Evolutionary conservation across 2,113 vertebrate genomes (phyloP).

Genomic region (Chaenocephalus aceratus): DNA sequence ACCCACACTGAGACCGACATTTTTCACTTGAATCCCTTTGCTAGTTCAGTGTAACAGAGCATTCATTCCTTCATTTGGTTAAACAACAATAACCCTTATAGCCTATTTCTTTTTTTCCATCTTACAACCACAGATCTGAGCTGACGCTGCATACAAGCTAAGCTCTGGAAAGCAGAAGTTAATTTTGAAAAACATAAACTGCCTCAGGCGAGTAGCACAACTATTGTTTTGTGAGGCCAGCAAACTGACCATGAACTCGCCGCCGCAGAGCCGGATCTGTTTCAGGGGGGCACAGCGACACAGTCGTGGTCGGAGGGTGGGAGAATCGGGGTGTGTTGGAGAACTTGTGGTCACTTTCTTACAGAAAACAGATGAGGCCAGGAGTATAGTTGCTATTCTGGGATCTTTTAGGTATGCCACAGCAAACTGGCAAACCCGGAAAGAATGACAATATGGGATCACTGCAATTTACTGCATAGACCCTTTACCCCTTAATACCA

Average conservation of each 20-base stretch:
- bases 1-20: slow-evolving; percentile 47
- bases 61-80: slow-evolving; percentile 54
- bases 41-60: slow-evolving; percentile 49
- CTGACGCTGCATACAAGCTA: slow-evolving; percentile 53
- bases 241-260: slow-evolving; percentile 70
- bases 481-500: slow-evolving; percentile 16
- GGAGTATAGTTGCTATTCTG: slow-evolving; percentile 71
- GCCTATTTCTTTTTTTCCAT: slow-evolving; percentile 24
- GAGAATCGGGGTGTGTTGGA: slow-evolving; percentile 43
- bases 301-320: slow-evolving; percentile 55
- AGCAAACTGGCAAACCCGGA: slow-evolving; percentile 56
- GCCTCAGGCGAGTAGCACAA: slow-evolving; percentile 52
- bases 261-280: slow-evolving; percentile 72
- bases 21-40: slow-evolving; percentile 43
- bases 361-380: slow-evolving; percentile 81
- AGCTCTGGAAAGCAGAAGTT: slow-evolving; percentile 62
- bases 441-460: slow-evolving; percentile 58
- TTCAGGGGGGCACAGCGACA: slow-evolving; percentile 64
- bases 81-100: slow-evolving; percentile 55
- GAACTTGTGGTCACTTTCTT: slow-evolving; percentile 73
- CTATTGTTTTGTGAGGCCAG: slow-evolving; percentile 70
- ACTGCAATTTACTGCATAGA: slow-evolving; percentile 45
- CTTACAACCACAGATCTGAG: slow-evolving; percentile 58
- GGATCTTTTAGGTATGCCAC: slow-evolving; percentile 71
- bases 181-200: slow-evolving; percentile 62